These are phyloP conservation scores for Scleropages formosus DNA, from an alignment of 2,797 vertebrate species.

Conservation along the genomic window DNA sequence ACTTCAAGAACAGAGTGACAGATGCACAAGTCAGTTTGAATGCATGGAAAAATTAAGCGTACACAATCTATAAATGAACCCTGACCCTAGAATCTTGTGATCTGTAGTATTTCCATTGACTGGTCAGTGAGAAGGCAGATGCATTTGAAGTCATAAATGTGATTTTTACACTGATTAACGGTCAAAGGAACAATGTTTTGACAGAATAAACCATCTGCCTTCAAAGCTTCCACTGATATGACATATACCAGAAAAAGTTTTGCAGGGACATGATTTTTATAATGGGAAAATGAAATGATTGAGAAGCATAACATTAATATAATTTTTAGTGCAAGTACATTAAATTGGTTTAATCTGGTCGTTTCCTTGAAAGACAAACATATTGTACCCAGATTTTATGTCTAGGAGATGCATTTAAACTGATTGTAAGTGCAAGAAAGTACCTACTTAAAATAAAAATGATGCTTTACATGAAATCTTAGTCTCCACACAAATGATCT, in stretches of 20 bases:
- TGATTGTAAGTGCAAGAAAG: too few species aligned
- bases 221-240: constrained; percentile 80
- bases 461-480: too few species aligned
- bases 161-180: constrained; percentile 75
- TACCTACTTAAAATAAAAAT: too few species aligned
- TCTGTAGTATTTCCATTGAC: constrained; percentile 73
- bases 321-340: constrained; percentile 45
- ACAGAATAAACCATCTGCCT: constrained; percentile 92
- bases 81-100: constrained; percentile 57
- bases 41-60: constrained; percentile 85
- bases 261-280: constrained; percentile 57
- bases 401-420: too few species aligned
- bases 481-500: too few species aligned
- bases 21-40: constrained; percentile 98
- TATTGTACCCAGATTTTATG: background rate
- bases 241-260: constrained; percentile 76
- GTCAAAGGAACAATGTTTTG: constrained; percentile 79
- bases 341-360: background rate
- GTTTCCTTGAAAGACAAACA: background rate
- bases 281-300: constrained; percentile 65
- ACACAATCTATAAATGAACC: constrained; percentile 71
- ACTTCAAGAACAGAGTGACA: constrained; percentile 99
- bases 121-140: constrained; percentile 61
- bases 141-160: constrained; percentile 66
- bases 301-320: constrained; percentile 60